Base-by-base conservation (phyloP, 2,888 invertebrate genomes). In the Lycia hirtaria region DNA sequence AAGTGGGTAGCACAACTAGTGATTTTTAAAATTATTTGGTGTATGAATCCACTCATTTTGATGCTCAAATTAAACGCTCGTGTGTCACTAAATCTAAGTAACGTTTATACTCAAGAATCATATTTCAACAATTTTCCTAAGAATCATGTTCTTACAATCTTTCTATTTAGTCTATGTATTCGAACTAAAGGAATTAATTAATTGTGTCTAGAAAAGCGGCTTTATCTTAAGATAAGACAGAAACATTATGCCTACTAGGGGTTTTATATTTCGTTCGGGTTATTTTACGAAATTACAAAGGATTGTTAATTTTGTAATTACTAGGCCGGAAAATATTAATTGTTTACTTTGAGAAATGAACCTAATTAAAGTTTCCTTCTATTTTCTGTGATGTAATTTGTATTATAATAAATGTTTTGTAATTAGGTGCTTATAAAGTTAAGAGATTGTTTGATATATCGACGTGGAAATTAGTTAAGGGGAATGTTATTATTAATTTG, bases 231-330 rank as follows among this genome's bases (percentile, higher is more conserved):
- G 55, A 56, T 56, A 56, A 60, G 53, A 35, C 54, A 53, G 56
- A 53, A 59, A 59, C 55, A 59, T 52, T 48, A 58, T 55, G 55
- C 61, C 55, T 54, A 56, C 56, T 44, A 52, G 22, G 60, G 61
- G 61, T 65, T 61, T 61, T 63, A 40, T 56, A 40, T 63, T 65
- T 47, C 65, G 33, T n/a, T n/a, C n/a, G 45, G 40, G 14, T 62
- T 56, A 50, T 54, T 55, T 55, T 62, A 60, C 56, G 24, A 45
- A 59, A 56, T 60, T 54, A 60, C 63, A 60, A 64, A 60, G 65
- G 61, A 57, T 60, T 53, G 55, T 58, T 56, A 65, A 62, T 65
- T 57, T 53, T 30, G 44, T 56, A 61, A 65, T 61, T 61, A 57
- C 52, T 63, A 50, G 43, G 48, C 56, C 56, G 53, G 53, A 45